Conservation (phyloP, 2,113 vertebrate species). For the Notiomystis cincta region DNA sequence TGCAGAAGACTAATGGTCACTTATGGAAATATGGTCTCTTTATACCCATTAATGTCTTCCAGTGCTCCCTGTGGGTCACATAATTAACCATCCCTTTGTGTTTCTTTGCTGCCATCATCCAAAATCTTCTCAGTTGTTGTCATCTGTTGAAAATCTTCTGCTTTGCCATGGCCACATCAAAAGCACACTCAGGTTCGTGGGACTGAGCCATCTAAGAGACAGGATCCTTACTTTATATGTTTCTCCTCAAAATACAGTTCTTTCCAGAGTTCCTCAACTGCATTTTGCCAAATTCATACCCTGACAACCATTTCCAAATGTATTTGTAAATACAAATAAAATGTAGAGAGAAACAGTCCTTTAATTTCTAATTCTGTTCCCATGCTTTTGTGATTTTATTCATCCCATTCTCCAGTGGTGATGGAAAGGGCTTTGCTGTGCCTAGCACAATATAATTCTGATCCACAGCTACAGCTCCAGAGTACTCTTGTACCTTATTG, state of each 20-base stretch:
- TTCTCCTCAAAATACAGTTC: not conserved
- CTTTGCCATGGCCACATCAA: not conserved
- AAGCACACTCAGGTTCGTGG: not conserved
- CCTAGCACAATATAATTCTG: not conserved
- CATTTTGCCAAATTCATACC: not conserved
- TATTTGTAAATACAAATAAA: not conserved
- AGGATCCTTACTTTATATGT: not conserved
- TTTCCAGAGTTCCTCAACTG: not conserved
- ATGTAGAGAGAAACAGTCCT: not conserved
- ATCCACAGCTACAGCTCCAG: not conserved
- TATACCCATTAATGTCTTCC: constrained; percentile 48
- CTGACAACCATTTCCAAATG: not conserved
- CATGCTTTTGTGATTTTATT: not conserved
- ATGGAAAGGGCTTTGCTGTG: not conserved
- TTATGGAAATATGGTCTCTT: constrained; percentile 56
- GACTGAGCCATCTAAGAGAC: not conserved
- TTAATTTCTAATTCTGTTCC: not conserved
- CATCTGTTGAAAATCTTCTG: not conserved
- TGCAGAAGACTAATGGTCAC: constrained; percentile 63
- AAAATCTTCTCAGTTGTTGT: not conserved
- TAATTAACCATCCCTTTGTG: constrained; percentile 45
- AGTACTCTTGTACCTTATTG: not conserved
- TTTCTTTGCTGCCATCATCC: not conserved
- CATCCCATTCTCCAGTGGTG: not conserved
- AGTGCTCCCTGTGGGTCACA: constrained; percentile 34